A percentile compares a stretch with the other conserved stretches of the same genome.
These are phyloP conservation scores for Anhinga rufa DNA, from an alignment of 2,113 vertebrate genomes.

Conservation along the genomic window DNA sequence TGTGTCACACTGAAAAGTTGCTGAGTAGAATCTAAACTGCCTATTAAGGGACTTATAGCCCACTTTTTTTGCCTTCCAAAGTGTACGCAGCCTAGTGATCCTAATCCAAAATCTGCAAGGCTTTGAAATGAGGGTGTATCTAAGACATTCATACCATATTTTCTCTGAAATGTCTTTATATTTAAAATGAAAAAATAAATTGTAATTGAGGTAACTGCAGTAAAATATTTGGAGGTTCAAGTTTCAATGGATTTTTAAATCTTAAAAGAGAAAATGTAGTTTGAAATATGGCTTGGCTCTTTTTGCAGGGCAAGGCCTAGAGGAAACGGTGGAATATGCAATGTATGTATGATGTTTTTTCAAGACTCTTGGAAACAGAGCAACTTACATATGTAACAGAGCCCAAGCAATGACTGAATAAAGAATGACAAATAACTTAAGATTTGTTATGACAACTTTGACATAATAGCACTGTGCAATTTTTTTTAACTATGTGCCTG, in stretches of 20 bases:
- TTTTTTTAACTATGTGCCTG: neutral
- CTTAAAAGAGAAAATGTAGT: neutral
- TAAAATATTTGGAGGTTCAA: neutral
- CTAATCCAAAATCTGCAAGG: neutral
- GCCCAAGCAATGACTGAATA: neutral
- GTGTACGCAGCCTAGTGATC: neutral
- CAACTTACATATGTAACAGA: neutral
- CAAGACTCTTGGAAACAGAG: slow-evolving; percentile 11
- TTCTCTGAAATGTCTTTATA: neutral
- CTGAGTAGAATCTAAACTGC: neutral
- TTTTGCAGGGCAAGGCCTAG: neutral
- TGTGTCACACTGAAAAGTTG: neutral
- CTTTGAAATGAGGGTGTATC: neutral
- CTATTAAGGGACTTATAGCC: neutral
- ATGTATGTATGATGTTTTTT: neutral
- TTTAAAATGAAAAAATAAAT: neutral
- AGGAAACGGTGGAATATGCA: neutral
- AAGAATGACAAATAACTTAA: slow-evolving; percentile 5
- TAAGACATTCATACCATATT: neutral
- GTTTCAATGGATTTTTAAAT: neutral
- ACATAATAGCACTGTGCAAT: neutral
- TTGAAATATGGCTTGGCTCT: neutral
- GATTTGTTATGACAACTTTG: slow-evolving; percentile 32
- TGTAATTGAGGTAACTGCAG: neutral
- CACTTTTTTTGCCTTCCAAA: neutral